phyloP scores from a whole-genome alignment of 2,888 invertebrate species.

The Temnothorax unifasciatus region DNA sequence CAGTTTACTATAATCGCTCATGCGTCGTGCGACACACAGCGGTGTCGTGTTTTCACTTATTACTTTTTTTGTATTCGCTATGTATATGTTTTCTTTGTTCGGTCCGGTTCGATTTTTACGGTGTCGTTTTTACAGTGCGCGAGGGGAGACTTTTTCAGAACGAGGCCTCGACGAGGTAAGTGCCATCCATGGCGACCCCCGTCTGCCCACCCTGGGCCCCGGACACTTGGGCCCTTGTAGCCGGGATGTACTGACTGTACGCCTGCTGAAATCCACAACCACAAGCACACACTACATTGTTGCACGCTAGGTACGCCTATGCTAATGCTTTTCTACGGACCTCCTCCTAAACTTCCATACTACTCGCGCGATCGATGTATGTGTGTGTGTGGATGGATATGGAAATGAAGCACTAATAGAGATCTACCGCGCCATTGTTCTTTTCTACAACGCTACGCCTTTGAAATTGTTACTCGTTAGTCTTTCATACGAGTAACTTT shows the following conservation, averaged over 20 bases:
- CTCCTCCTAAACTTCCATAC: slow-evolving; percentile 23
- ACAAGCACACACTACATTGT: slow-evolving; percentile 86
- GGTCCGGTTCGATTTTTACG: slow-evolving; percentile 55
- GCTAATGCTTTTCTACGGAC: slow-evolving; percentile 67
- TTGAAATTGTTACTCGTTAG: neutral
- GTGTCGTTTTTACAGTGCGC: slow-evolving; percentile 61
- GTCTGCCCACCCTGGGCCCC: slow-evolving; percentile 89
- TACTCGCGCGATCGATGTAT: slow-evolving; percentile 40
- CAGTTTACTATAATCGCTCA: slow-evolving; percentile 10
- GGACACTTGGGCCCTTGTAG: slow-evolving; percentile 92
- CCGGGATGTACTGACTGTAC: slow-evolving; percentile 95
- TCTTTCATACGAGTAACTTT: neutral
- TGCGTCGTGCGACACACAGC: slow-evolving; percentile 17
- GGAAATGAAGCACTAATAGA: slow-evolving; percentile 28
- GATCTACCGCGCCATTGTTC: neutral
- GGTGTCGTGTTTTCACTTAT: slow-evolving; percentile 8
- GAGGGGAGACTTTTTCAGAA: slow-evolving; percentile 87
- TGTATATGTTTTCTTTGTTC: slow-evolving; percentile 33
- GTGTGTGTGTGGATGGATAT: slow-evolving; percentile 36
- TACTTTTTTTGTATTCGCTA: slow-evolving; percentile 21
- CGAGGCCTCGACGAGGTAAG: slow-evolving; percentile 94
- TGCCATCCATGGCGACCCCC: slow-evolving; percentile 94
- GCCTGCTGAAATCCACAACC: slow-evolving; percentile 90
- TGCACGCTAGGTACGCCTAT: slow-evolving; percentile 84
- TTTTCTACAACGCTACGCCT: neutral